Evolutionary conservation across 2,888 invertebrate genomes (phyloP).

Genomic region (Erebia aethiops): DNA sequence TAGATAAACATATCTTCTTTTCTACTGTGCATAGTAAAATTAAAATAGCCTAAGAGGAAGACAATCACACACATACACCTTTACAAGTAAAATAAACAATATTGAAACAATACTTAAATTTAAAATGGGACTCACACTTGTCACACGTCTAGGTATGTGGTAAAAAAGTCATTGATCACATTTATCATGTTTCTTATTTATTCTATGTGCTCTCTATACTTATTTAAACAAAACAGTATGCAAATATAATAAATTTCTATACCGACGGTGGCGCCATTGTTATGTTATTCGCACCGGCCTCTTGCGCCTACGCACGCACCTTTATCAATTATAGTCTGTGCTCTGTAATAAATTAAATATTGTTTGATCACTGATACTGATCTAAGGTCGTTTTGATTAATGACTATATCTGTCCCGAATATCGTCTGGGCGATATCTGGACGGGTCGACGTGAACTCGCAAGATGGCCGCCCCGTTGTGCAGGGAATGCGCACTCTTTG

Average conservation of each 20-base stretch:
- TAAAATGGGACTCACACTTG: constrained; percentile 19
- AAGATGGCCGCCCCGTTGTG: constrained; percentile 77
- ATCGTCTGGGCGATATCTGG: constrained; percentile 57
- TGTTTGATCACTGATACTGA: constrained; percentile 74
- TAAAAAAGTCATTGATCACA: too few relatives aligned
- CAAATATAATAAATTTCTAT: constrained; percentile 57
- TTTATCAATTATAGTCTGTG: constrained; percentile 66
- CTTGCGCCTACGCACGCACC: constrained; percentile 73
- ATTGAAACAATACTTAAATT: not conserved
- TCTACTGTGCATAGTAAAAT: not conserved
- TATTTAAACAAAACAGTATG: constrained; percentile 43
- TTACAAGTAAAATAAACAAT: not conserved
- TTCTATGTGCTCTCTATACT: constrained; percentile 27
- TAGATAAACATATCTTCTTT: too few relatives aligned
- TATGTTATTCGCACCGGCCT: constrained; percentile 65
- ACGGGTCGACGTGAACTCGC: constrained; percentile 64
- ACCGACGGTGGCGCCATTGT: constrained; percentile 74
- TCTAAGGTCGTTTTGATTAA: constrained; percentile 76
- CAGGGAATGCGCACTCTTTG: constrained; percentile 45
- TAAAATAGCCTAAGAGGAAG: too few relatives aligned
- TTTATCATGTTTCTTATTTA: not conserved
- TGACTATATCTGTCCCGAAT: constrained; percentile 70
- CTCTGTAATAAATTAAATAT: constrained; percentile 76
- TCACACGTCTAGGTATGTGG: not conserved
- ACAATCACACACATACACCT: not conserved